These are phyloP conservation scores for Vicugna pacos DNA, from an alignment of 2,113 vertebrate genomes.

Conservation along the genomic window DNA sequence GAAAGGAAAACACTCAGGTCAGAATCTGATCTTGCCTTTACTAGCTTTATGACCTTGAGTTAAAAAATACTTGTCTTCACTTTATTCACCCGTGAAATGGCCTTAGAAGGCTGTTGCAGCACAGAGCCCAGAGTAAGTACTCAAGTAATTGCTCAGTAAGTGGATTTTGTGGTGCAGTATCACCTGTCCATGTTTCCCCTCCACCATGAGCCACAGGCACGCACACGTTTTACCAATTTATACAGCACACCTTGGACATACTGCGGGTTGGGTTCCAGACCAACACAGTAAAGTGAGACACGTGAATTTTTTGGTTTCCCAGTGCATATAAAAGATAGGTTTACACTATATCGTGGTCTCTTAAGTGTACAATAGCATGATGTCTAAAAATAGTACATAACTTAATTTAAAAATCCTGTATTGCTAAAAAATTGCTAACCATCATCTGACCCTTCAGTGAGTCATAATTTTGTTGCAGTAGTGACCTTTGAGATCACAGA, in stretches of 20 bases:
- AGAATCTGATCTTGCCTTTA: slow-evolving; percentile 1
- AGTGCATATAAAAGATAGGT: background rate
- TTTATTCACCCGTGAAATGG: background rate
- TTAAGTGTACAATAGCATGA: background rate
- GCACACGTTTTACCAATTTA: background rate
- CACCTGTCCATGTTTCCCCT: background rate
- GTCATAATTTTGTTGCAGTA: background rate
- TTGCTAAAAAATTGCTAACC: background rate
- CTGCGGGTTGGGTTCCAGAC: background rate
- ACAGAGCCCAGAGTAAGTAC: background rate
- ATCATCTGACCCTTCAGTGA: background rate
- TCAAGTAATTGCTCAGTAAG: background rate
- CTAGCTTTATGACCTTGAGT: background rate
- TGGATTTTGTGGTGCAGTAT: background rate
- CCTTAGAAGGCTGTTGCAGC: background rate
- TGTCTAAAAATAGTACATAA: background rate
- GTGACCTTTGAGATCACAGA: background rate
- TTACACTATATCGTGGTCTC: background rate
- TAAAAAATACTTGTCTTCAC: background rate
- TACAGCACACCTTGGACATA: background rate
- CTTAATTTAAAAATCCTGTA: background rate
- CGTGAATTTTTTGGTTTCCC: background rate
- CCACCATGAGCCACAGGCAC: background rate
- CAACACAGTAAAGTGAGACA: background rate
- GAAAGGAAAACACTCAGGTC: background rate